Conservation (phyloP, 35 echinoderm and acorn worm genomes). For the Hemicentrotus pulcherrimus region DNA sequence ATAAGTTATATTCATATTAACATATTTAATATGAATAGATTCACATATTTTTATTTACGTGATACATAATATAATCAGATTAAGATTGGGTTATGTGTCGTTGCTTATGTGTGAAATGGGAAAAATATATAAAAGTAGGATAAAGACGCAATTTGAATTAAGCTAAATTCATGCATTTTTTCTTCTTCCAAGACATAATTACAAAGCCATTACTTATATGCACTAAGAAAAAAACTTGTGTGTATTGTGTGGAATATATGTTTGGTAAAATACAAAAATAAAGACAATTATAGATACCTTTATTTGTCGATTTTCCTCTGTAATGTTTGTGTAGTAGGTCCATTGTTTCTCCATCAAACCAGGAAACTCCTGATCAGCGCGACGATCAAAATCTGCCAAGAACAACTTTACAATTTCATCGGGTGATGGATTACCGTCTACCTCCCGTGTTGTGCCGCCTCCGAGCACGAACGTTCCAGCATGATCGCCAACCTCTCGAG, state of each 20-base stretch:
- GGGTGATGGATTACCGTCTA: not conserved
- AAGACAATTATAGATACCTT: not conserved
- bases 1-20: too few species aligned
- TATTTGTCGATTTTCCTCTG: conserved; percentile 14
- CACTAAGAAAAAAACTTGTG: too few species aligned
- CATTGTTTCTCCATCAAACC: conserved; percentile 21
- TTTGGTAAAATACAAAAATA: not conserved
- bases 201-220: too few species aligned
- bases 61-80: too few species aligned
- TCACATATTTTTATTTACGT: too few species aligned
- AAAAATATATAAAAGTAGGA: too few species aligned
- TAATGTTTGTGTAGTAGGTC: conserved; percentile 27
- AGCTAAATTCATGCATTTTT: too few species aligned
- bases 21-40: too few species aligned
- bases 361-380: not conserved
- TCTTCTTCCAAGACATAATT: too few species aligned
- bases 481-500: not conserved
- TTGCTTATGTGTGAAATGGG: too few species aligned
- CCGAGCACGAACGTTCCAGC: not conserved
- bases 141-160: too few species aligned
- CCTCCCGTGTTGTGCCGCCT: not conserved
- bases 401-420: not conserved
- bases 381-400: not conserved
- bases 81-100: too few species aligned
- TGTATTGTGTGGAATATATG: not conserved